Evolutionary conservation across 2,888 invertebrate species (phyloP).

Genomic region (Tipula confusa): DNA sequence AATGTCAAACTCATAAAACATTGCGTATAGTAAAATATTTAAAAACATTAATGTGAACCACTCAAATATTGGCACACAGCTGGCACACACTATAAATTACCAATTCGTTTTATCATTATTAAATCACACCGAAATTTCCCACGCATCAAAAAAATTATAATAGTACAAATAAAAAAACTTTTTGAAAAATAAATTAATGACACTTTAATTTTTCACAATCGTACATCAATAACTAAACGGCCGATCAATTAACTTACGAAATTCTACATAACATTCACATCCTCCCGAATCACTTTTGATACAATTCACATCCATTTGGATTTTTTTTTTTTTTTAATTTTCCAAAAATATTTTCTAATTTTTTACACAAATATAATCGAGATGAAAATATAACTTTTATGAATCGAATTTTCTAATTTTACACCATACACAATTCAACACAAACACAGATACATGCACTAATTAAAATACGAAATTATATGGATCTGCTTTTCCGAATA

Average conservation of each 20-base stretch:
- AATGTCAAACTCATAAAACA: neutral
- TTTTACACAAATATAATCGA: neutral
- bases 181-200: too few relatives aligned
- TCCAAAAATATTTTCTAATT: conserved; percentile 33
- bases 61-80: neutral
- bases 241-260: conserved; percentile 53
- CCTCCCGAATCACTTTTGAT: conserved; percentile 63
- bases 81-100: neutral
- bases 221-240: neutral
- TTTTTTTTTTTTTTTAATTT: neutral
- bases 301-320: conserved; percentile 59
- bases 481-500: neutral
- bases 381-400: neutral
- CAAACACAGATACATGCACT: neutral
- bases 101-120: neutral
- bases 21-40: neutral
- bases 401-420: neutral
- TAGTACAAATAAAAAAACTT: neutral
- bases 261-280: conserved; percentile 66
- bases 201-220: conserved; percentile 35
- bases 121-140: neutral
- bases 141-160: neutral
- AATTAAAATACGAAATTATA: neutral
- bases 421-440: neutral
- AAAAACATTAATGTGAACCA: neutral